Percentiles rank a stretch among this genome's conserved stretches.
These are phyloP conservation scores for Oryctes rhinoceros DNA, from an alignment of 1,140 invertebrate species.

Conservation along the genomic window DNA sequence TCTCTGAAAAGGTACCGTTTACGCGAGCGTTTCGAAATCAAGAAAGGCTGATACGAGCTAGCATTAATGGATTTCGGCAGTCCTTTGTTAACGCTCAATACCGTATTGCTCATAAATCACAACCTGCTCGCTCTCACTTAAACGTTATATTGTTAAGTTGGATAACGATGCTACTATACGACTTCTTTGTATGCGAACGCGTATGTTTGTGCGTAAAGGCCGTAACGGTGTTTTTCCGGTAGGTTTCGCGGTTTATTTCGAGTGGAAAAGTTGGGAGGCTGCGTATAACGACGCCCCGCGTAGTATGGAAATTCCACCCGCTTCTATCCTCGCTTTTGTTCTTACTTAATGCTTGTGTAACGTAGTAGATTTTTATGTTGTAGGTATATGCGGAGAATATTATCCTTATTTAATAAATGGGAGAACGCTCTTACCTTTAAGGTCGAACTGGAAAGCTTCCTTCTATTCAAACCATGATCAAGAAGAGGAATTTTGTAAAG, in stretches of 20 bases:
- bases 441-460: no score
- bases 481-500: no score
- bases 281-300: neutral
- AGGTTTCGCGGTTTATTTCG: neutral
- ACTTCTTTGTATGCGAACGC: neutral
- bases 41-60: slow-evolving; percentile 6
- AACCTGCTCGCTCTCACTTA: neutral
- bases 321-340: neutral
- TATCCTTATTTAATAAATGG: no score
- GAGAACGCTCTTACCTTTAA: no score
- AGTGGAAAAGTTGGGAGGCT: slow-evolving; percentile 4
- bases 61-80: slow-evolving; percentile 32
- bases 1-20: neutral
- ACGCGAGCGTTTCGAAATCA: slow-evolving; percentile 13
- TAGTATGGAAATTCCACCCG: neutral
- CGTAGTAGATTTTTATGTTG: neutral
- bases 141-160: slow-evolving; percentile 23
- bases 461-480: no score
- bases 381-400: neutral
- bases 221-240: slow-evolving; percentile 10
- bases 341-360: neutral
- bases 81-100: slow-evolving; percentile 34
- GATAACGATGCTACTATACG: neutral
- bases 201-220: neutral
- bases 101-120: slow-evolving; percentile 22